Conservation (phyloP, 2,797 vertebrate genomes). For the Helicolenus hilgendorfi region DNA sequence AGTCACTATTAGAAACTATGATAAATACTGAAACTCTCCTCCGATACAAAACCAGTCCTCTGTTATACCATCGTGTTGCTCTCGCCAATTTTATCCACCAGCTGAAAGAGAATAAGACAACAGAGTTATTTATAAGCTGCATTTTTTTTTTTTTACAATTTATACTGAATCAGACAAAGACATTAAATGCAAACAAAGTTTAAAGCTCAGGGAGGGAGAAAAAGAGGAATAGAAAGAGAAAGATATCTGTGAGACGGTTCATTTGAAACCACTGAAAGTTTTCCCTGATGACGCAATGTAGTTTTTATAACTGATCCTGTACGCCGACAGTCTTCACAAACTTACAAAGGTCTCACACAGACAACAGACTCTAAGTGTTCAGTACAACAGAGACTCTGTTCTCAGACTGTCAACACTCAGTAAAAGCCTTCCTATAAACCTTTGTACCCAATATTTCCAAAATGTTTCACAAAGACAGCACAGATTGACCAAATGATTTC, state of each 20-base stretch:
- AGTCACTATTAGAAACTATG: conserved; percentile 76
- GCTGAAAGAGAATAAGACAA: conserved; percentile 69
- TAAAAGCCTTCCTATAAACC: neutral
- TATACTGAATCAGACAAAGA: neutral
- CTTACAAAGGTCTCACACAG: neutral
- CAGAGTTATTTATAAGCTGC: neutral
- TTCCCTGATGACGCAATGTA: neutral
- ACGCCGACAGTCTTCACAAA: no score
- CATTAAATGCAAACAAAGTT: neutral
- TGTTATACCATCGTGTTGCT: conserved; percentile 99
- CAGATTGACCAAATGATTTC: neutral
- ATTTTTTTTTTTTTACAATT: neutral
- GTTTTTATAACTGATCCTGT: neutral
- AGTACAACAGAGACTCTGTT: conserved; percentile 10
- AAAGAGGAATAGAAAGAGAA: no score
- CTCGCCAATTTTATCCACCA: conserved; percentile 96
- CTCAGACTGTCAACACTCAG: neutral
- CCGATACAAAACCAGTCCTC: conserved; percentile 33
- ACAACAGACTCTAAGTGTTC: neutral
- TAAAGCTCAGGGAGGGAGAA: neutral
- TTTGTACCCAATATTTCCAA: neutral
- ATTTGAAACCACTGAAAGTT: neutral
- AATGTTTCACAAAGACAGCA: neutral
- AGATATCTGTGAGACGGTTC: neutral
- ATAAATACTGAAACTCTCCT: conserved; percentile 88